Evolutionary conservation across 2,113 vertebrate species (phyloP).

Genomic region (Stegostoma tigrinum): DNA sequence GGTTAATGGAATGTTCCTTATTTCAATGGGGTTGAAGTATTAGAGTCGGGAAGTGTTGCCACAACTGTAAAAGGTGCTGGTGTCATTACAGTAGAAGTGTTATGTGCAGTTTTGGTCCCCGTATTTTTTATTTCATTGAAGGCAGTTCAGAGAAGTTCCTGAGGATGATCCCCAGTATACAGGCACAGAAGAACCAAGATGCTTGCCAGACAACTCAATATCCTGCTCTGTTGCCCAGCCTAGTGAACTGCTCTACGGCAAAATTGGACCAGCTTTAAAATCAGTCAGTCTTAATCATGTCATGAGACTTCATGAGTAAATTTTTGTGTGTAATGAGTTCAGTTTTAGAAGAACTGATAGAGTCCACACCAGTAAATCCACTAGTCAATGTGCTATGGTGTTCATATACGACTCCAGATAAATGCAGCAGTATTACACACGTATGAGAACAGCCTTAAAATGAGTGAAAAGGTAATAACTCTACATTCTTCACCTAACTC

Average conservation of each 20-base stretch:
- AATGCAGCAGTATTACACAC: slow-evolving; percentile 98
- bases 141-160: too few species aligned
- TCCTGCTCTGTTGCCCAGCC: slow-evolving; percentile 87
- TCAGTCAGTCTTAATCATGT: slow-evolving; percentile 83
- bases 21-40: too few species aligned
- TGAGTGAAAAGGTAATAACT: neutral
- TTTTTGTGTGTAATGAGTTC: slow-evolving; percentile 90
- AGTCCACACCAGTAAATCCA: slow-evolving; percentile 86
- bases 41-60: too few species aligned
- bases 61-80: too few species aligned
- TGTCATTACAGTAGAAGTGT: too few species aligned
- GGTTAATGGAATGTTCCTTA: too few species aligned
- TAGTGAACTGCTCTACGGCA: slow-evolving; percentile 96
- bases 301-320: slow-evolving; percentile 92
- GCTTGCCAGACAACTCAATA: slow-evolving; percentile 83
- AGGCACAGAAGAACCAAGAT: slow-evolving; percentile 67
- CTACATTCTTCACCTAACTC: neutral
- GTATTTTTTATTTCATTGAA: too few species aligned
- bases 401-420: slow-evolving; percentile 86
- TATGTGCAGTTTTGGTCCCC: too few species aligned
- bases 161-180: too few species aligned
- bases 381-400: slow-evolving; percentile 97
- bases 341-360: slow-evolving; percentile 91
- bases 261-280: slow-evolving; percentile 88
- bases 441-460: slow-evolving; percentile 48